Conservation (phyloP, 2,888 invertebrate genomes). For the Phengaris arion region DNA sequence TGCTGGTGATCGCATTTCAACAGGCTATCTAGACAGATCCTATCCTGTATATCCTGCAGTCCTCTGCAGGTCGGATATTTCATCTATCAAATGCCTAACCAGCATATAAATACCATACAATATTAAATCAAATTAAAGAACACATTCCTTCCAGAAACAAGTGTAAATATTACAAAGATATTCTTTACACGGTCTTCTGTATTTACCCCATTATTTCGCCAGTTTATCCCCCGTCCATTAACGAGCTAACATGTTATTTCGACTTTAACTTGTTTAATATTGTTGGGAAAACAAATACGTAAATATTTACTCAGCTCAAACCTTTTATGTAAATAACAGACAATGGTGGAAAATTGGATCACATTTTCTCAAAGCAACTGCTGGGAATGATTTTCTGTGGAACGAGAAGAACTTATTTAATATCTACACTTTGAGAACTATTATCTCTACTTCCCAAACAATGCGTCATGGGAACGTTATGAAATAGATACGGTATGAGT, state of each 20-base stretch:
- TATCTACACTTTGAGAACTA: constrained; percentile 14
- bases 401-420: constrained; percentile 16
- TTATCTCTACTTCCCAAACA: constrained; percentile 13
- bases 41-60: too few relatives aligned
- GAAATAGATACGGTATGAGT: neutral
- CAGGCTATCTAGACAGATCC: too few relatives aligned
- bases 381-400: constrained; percentile 18
- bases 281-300: constrained; percentile 20
- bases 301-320: constrained; percentile 8
- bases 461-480: neutral
- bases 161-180: neutral
- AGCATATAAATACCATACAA: too few relatives aligned
- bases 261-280: constrained; percentile 18
- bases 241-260: constrained; percentile 12
- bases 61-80: too few relatives aligned
- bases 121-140: neutral
- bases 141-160: neutral
- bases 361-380: neutral
- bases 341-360: constrained; percentile 22
- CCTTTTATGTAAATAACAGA: constrained; percentile 19
- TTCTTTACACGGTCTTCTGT: neutral
- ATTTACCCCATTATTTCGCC: neutral
- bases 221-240: constrained; percentile 3
- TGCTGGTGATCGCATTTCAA: too few relatives aligned
- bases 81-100: too few relatives aligned